Percentiles rank a stretch among this genome's conserved stretches.
phyloP scores from a whole-genome alignment of 2,797 vertebrate genomes.

The Coreius guichenoti region DNA sequence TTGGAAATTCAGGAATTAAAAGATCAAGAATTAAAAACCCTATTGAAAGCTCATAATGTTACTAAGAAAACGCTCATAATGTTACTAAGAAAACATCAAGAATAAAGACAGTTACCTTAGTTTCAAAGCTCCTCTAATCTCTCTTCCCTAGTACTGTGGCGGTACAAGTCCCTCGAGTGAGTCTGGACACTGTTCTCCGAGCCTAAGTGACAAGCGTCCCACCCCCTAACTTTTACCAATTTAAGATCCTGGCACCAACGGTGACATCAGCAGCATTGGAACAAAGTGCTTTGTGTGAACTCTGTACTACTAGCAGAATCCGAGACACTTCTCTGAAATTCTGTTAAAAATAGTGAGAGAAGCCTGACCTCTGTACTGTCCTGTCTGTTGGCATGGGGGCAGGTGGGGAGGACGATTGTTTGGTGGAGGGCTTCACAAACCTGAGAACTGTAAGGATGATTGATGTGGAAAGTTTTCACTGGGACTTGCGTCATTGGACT shows the following conservation, averaged over 20 bases:
- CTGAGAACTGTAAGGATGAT: constrained; percentile 70
- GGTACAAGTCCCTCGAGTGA: constrained; percentile 37
- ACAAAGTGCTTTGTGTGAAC: constrained; percentile 57
- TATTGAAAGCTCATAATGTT: neutral
- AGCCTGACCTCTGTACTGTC: constrained; percentile 60
- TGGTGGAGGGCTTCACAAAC: constrained; percentile 63
- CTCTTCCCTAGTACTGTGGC: constrained; percentile 43
- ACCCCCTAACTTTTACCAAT: constrained; percentile 67
- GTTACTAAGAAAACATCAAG: constrained; percentile 4
- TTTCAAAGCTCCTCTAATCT: constrained; percentile 38
- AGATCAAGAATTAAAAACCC: neutral
- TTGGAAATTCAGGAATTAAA: neutral
- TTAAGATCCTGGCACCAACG: constrained; percentile 61
- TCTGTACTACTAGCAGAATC: constrained; percentile 65
- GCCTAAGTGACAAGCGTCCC: constrained; percentile 15
- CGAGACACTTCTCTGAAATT: constrained; percentile 84
- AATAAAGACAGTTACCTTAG: constrained; percentile 57
- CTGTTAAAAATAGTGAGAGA: constrained; percentile 87
- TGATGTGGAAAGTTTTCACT: constrained; percentile 69
- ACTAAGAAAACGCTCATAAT: neutral
- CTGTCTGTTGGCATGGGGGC: constrained; percentile 63
- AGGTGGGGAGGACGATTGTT: constrained; percentile 60
- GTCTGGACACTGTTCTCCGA: constrained; percentile 43
- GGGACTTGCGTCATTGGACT: constrained; percentile 51
- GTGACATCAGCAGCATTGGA: constrained; percentile 70